These are phyloP conservation scores for Drosophila gaucha DNA, from an alignment of 2,888 invertebrate genomes.

Conservation along the genomic window DNA sequence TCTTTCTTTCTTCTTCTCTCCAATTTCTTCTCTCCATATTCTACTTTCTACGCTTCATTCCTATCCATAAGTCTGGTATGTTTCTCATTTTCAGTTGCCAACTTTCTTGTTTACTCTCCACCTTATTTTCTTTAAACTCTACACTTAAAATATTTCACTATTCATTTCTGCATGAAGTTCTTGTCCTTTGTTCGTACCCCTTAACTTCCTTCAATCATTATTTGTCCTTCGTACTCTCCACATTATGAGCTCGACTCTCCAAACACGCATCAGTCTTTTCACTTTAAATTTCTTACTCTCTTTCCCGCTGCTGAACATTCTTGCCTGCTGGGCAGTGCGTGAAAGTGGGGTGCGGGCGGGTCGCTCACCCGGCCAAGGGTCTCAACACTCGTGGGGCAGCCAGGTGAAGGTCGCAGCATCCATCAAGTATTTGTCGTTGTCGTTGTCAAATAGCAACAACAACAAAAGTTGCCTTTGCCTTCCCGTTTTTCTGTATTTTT, in stretches of 20 bases:
- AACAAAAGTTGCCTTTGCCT: conserved; percentile 11
- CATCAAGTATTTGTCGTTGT: conserved; percentile 53
- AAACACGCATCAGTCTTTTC: too few species aligned
- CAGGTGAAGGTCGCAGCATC: conserved; percentile 58
- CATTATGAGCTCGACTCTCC: neutral
- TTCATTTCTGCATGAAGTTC: neutral
- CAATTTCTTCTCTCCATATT: neutral
- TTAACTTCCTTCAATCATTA: too few species aligned
- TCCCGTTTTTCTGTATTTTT: conserved; percentile 1
- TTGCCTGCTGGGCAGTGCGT: conserved; percentile 5
- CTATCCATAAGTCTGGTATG: too few species aligned
- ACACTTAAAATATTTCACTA: neutral
- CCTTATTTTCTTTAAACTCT: neutral
- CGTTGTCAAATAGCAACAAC: conserved; percentile 24
- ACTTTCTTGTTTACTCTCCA: neutral
- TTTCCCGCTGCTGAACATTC: neutral
- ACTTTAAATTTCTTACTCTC: neutral
- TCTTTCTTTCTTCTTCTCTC: neutral
- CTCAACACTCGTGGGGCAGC: conserved; percentile 14
- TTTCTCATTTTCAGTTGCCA: neutral
- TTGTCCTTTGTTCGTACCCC: too few species aligned
- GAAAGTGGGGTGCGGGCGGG: neutral
- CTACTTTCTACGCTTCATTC: neutral
- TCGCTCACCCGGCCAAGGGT: conserved; percentile 1
- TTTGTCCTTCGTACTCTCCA: neutral